These are phyloP conservation scores for Amorpha juglandis DNA, from an alignment of 2,888 invertebrate genomes.

Conservation along the genomic window DNA sequence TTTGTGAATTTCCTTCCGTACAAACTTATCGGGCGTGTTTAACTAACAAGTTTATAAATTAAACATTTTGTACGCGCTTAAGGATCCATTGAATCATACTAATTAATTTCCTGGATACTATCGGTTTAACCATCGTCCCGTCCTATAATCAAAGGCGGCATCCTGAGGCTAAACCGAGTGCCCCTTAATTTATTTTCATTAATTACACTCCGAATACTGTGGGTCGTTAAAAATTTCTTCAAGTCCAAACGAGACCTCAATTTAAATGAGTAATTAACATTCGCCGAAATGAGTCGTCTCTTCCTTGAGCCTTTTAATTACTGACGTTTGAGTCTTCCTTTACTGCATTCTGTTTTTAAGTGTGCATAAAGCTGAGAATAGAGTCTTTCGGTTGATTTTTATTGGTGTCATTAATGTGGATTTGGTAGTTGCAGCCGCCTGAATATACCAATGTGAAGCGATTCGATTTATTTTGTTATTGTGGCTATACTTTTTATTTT, in stretches of 20 bases:
- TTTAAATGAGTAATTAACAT: slow-evolving; percentile 27
- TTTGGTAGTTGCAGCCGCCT: not conserved
- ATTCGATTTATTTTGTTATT: too few relatives aligned
- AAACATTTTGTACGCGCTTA: not conserved
- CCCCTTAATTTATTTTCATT: slow-evolving; percentile 28
- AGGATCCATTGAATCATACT: not conserved
- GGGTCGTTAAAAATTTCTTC: slow-evolving; percentile 23
- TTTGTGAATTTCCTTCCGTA: not conserved
- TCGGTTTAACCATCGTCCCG: not conserved
- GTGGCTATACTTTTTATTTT: too few relatives aligned
- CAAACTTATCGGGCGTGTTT: not conserved
- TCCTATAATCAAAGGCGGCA: slow-evolving; percentile 19
- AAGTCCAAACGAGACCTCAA: slow-evolving; percentile 21
- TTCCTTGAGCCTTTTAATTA: slow-evolving; percentile 10
- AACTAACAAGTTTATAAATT: not conserved
- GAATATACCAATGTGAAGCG: not conserved
- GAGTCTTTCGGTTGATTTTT: not conserved
- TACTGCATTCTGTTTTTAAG: slow-evolving; percentile 12
- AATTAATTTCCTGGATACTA: slow-evolving; percentile 3
- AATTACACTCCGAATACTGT: slow-evolving; percentile 20
- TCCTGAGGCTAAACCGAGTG: slow-evolving; percentile 13
- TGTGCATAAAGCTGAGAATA: slow-evolving; percentile 15
- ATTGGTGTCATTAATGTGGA: too few relatives aligned
- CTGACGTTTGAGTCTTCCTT: not conserved
- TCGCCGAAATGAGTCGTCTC: slow-evolving; percentile 5